These are phyloP conservation scores for Drosophila recens DNA, from an alignment of 2,888 invertebrate genomes.

Conservation along the genomic window DNA sequence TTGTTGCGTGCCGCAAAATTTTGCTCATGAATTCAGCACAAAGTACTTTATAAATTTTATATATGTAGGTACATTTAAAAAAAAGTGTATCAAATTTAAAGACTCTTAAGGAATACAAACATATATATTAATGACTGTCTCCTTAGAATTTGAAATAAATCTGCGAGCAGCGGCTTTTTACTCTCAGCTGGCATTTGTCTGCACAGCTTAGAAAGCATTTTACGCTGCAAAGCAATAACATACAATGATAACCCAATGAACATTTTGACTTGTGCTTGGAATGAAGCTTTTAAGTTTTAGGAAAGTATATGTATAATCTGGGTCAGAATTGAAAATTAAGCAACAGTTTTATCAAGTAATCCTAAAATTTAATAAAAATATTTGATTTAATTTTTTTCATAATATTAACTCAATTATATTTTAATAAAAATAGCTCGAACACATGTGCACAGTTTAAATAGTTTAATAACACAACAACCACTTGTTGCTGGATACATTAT, in stretches of 20 bases:
- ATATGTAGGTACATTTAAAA: background rate
- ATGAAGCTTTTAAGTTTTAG: slow-evolving; percentile 26
- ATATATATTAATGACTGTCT: background rate
- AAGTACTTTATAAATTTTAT: background rate
- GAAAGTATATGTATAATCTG: background rate
- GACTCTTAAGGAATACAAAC: background rate
- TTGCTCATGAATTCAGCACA: background rate
- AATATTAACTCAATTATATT: too few species aligned
- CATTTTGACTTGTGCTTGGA: slow-evolving; percentile 18
- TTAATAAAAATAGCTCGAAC: too few species aligned
- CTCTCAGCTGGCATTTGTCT: slow-evolving; percentile 11
- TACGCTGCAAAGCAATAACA: slow-evolving; percentile 17
- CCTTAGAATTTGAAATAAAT: background rate
- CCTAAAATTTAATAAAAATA: too few species aligned
- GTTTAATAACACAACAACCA: too few species aligned
- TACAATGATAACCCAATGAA: slow-evolving; percentile 40
- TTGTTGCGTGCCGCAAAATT: slow-evolving; percentile 32
- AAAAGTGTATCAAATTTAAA: background rate
- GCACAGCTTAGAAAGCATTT: slow-evolving; percentile 35
- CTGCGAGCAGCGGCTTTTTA: background rate
- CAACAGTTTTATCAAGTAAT: background rate
- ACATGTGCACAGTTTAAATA: too few species aligned
- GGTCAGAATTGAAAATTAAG: background rate
- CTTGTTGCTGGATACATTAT: too few species aligned
- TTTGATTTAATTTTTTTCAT: too few species aligned